Evolutionary conservation across 2,113 vertebrate species (phyloP).

Genomic region (Rattus norvegicus): GRCr8 NC_086020.1:12141001-12141500

Average conservation of each 20-base stretch:
- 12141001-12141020: no score
- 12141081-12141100: no score
- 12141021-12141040: no score
- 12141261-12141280: neutral
- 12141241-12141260: neutral
- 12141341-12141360: constrained; percentile 6
- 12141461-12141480: neutral
- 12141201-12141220: neutral
- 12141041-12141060: no score
- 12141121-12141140: no score
- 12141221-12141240: neutral
- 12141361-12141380: neutral
- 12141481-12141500: neutral
- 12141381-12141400: neutral
- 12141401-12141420: neutral
- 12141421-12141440: neutral
- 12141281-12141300: constrained; percentile 20
- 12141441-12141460: neutral
- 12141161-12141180: constrained; percentile 8
- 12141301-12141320: neutral
- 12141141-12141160: no score
- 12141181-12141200: neutral
- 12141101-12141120: no score
- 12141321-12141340: constrained; percentile 6
- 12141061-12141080: no score